Evolutionary conservation across 2,888 invertebrate species (phyloP).

Genomic region (Neoascia interrupta): DNA sequence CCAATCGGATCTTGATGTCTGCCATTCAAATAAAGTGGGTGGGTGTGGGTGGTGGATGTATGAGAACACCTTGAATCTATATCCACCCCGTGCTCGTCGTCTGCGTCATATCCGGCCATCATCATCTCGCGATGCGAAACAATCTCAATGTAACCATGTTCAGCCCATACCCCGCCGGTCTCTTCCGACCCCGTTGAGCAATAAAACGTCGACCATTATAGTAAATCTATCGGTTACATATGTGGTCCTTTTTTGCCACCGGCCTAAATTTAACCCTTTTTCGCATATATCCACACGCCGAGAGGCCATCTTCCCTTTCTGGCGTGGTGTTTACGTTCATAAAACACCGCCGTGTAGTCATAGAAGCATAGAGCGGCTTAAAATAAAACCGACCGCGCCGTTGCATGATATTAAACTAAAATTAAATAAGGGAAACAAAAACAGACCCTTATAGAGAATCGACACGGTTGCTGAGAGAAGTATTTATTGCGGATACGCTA

Average conservation of each 20-base stretch:
- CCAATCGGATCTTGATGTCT: slow-evolving; percentile 61
- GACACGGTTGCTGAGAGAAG: not conserved
- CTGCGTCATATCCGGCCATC: no score
- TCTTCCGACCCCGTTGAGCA: slow-evolving; percentile 4
- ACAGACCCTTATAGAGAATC: not conserved
- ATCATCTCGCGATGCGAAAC: slow-evolving; percentile 33
- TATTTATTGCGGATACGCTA: slow-evolving; percentile 7
- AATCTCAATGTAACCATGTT: no score
- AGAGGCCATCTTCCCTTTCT: not conserved
- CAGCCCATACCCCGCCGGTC: not conserved
- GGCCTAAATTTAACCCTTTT: slow-evolving; percentile 51
- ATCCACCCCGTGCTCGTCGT: not conserved
- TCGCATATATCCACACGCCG: not conserved
- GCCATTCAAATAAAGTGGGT: slow-evolving; percentile 57
- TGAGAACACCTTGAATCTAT: slow-evolving; percentile 32
- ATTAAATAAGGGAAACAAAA: slow-evolving; percentile 46
- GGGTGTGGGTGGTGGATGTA: not conserved
- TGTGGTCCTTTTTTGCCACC: slow-evolving; percentile 43
- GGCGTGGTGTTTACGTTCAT: slow-evolving; percentile 6
- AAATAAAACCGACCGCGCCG: slow-evolving; percentile 22
- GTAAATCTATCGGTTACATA: slow-evolving; percentile 62
- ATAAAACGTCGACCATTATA: slow-evolving; percentile 51
- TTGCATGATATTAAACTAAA: slow-evolving; percentile 56
- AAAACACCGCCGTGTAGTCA: slow-evolving; percentile 9
- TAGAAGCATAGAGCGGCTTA: not conserved